These are phyloP conservation scores for Mantis religiosa DNA, from an alignment of 2,888 invertebrate species.

Conservation along the genomic window DNA sequence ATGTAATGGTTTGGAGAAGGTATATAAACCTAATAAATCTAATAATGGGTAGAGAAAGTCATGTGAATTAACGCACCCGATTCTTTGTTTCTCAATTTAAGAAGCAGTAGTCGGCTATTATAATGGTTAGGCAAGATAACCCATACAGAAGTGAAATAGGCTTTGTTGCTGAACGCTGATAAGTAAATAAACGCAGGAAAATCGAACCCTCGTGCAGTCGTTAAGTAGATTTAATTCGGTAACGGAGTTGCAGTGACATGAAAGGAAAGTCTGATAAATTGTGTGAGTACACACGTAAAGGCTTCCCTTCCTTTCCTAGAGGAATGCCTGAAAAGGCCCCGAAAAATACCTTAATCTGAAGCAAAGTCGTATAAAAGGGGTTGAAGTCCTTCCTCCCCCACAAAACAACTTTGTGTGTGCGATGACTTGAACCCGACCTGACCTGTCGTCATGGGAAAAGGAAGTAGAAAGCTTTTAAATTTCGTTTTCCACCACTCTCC, in stretches of 20 bases:
- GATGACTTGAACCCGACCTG: constrained; percentile 16
- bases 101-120: no score
- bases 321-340: not conserved
- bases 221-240: not conserved
- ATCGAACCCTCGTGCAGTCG: not conserved
- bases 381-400: not conserved
- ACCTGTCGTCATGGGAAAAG: constrained; percentile 26
- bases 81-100: no score
- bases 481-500: constrained; percentile 28
- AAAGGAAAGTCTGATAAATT: not conserved
- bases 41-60: no score
- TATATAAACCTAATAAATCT: no score
- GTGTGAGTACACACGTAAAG: no score
- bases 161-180: not conserved
- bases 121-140: not conserved
- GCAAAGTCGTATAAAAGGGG: not conserved
- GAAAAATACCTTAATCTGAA: not conserved
- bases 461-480: constrained; percentile 28
- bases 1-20: no score
- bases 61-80: no score
- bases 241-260: not conserved
- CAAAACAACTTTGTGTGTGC: not conserved
- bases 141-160: not conserved
- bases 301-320: not conserved
- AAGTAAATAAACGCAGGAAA: no score